phyloP scores from a whole-genome alignment of 1,140 invertebrate genomes.

The Oncopodura yosiiana region DNA sequence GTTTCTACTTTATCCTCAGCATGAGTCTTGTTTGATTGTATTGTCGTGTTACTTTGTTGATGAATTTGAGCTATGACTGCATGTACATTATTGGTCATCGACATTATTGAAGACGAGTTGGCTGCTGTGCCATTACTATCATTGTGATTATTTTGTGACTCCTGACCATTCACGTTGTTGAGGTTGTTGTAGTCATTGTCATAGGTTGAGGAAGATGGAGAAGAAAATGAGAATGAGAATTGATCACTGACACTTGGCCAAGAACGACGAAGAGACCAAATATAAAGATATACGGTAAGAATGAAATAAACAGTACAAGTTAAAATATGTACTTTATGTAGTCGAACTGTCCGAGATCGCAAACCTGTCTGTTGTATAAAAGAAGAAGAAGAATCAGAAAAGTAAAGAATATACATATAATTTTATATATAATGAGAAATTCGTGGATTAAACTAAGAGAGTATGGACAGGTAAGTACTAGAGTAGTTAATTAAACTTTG shows the following conservation, averaged over 20 bases:
- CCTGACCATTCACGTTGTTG: background rate
- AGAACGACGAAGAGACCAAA: conserved; percentile 26
- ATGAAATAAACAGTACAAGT: conserved; percentile 14
- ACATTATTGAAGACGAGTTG: conserved; percentile 1
- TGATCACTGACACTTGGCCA: conserved; percentile 28
- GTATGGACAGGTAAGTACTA: too few relatives aligned
- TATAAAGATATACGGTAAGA: conserved; percentile 22
- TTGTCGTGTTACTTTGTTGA: too few relatives aligned
- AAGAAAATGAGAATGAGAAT: conserved; percentile 25
- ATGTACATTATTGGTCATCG: background rate
- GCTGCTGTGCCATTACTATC: background rate
- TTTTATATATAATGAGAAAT: background rate
- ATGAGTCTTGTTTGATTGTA: too few relatives aligned
- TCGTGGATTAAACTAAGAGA: too few relatives aligned
- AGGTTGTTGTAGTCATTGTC: background rate
- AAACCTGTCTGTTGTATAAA: conserved; percentile 5
- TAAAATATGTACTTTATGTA: conserved; percentile 9
- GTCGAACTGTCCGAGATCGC: conserved; percentile 5
- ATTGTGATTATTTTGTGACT: conserved; percentile 7
- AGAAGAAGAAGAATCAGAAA: background rate
- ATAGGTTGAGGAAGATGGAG: background rate
- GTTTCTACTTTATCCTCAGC: too few relatives aligned
- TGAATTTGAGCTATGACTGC: too few relatives aligned
- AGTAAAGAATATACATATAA: background rate
- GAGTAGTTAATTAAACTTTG: too few relatives aligned